Evolutionary conservation across 2,888 invertebrate genomes (phyloP).

Genomic region (Pandemis cinnamomeana): DNA sequence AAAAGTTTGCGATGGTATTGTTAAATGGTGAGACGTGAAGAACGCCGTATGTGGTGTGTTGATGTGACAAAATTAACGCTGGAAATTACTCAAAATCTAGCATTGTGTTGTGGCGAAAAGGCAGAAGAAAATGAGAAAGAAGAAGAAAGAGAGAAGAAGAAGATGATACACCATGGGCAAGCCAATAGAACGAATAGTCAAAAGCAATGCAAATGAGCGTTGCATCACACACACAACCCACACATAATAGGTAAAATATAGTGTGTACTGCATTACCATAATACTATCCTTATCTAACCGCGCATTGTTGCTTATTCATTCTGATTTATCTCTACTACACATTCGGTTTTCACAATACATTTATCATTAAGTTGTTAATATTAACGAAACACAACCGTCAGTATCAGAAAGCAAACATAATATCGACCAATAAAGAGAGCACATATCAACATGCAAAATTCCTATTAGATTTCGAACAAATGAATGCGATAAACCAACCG

Average conservation of each 20-base stretch:
- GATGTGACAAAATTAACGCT: too few relatives aligned
- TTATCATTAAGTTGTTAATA: conserved; percentile 63
- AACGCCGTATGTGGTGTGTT: too few relatives aligned
- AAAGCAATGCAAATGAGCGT: not conserved
- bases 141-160: too few relatives aligned
- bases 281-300: not conserved
- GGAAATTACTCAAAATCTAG: too few relatives aligned
- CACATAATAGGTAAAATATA: not conserved
- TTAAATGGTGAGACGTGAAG: too few relatives aligned
- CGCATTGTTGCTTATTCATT: not conserved
- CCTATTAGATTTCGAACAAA: conserved; percentile 83
- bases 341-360: conserved; percentile 50
- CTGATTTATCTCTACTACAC: conserved; percentile 12
- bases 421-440: conserved; percentile 82
- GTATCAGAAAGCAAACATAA: conserved; percentile 82
- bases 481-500: conserved; percentile 81
- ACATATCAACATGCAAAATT: conserved; percentile 83
- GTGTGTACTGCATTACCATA: not conserved
- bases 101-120: too few relatives aligned
- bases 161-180: too few relatives aligned
- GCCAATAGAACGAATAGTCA: not conserved
- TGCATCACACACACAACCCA: not conserved
- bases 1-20: too few relatives aligned
- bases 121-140: too few relatives aligned
- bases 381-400: conserved; percentile 75